Base-by-base conservation (phyloP, 1,140 invertebrate species). In the Atta texana region DNA sequence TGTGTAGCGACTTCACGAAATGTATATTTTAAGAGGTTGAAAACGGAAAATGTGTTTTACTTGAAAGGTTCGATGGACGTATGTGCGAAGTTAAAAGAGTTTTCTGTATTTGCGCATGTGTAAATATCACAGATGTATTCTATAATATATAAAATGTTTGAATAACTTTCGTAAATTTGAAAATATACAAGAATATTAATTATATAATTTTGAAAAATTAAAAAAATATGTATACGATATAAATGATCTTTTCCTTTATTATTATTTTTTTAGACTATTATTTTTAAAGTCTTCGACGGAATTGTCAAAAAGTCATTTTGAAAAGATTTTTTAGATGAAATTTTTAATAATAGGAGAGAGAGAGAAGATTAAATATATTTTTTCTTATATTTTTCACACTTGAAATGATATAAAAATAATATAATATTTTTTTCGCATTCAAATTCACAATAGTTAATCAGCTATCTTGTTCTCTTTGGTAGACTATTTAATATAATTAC, bases 11-110 rank as follows among this genome's bases (percentile, higher is more conserved):
- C 31, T 66, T 68, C 24, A 3, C 44, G 76, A 68, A 80, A 66
- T 68, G 71, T 75, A 75, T 61, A 61, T 12, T 80, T 53, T 14
- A 53, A 80, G 28, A 68, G 61, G 24, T 21, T 31, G 28, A 80
- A 24, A 80, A 68, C 34, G 44, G 14, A 80, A 68, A 80, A 80
- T 80, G 44, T 66, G 24, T 66, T 31, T 66, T 31, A 49, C 76
- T 49, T 51, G 39, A 77, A 63, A 77, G 24, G 24, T 31, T 66
- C 39, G 61, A 10, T 12, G 34, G 0, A 28, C 10, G 24, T 78
- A 24, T 66, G 44, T 31, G 18, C 18, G 28, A n/a, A 64, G 18
- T 63, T 28, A 49, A 34, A 44, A 24, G 34, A 63, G 24, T 49
- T 49, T 66, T 12, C 66, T 69, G 24, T 6, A 53, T 34, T 53